Evolutionary conservation across 2,113 vertebrate species (phyloP).

Genomic region (Anser brachyrhynchus): DNA sequence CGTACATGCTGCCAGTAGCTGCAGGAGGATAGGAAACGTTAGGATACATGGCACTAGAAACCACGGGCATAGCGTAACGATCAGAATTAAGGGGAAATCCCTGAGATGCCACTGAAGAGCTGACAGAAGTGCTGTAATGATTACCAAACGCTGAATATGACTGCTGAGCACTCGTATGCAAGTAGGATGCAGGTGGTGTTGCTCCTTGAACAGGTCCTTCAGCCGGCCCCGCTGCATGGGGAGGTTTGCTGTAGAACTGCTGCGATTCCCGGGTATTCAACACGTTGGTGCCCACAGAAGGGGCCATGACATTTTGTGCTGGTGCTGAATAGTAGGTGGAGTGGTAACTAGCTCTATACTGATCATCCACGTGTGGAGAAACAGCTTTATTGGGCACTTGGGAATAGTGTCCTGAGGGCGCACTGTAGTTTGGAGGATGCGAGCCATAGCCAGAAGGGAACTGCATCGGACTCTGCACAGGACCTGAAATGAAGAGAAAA

Average conservation of each 20-base stretch:
- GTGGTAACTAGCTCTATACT: constrained; percentile 81
- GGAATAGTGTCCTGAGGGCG: constrained; percentile 76
- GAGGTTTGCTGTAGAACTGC: constrained; percentile 73
- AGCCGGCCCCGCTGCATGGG: constrained; percentile 48
- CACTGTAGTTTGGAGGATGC: constrained; percentile 77
- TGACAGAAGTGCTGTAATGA: constrained; percentile 80
- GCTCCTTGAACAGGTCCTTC: constrained; percentile 70
- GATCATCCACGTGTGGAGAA: constrained; percentile 77
- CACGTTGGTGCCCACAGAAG: constrained; percentile 58
- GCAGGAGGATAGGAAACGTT: constrained; percentile 81
- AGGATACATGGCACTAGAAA: constrained; percentile 76
- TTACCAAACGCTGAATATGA: constrained; percentile 76
- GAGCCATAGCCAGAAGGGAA: constrained; percentile 78
- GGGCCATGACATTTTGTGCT: constrained; percentile 70
- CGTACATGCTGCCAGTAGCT: constrained; percentile 80
- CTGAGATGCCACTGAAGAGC: constrained; percentile 77
- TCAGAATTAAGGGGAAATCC: constrained; percentile 77
- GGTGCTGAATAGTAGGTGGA: constrained; percentile 80
- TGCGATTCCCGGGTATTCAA: constrained; percentile 74
- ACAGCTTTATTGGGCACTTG: constrained; percentile 83
- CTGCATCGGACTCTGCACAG: constrained; percentile 81
- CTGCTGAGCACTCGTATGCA: constrained; percentile 79
- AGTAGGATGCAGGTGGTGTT: constrained; percentile 62
- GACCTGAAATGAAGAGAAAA: constrained; percentile 79
- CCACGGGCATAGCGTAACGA: constrained; percentile 70